phyloP scores from a whole-genome alignment of 2,888 invertebrate genomes.

The Lithodes maja region DNA sequence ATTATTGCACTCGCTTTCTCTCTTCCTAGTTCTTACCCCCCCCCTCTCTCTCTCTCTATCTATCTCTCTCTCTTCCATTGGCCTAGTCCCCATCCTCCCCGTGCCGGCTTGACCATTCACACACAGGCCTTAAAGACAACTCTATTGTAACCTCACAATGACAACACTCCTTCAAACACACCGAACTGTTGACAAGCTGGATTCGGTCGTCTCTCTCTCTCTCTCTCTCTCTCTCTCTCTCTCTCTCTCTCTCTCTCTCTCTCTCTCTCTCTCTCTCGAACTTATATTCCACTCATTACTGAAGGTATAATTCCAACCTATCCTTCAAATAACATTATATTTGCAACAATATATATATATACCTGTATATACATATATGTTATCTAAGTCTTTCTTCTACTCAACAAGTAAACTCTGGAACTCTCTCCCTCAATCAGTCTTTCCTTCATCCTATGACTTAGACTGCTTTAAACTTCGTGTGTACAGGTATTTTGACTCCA shows the following conservation, averaged over 20 bases:
- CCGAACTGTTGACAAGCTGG: conserved; percentile 56
- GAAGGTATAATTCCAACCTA: no score
- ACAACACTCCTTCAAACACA: conserved; percentile 61
- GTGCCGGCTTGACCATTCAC: conserved; percentile 52
- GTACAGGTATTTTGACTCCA: no score
- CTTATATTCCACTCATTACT: not conserved
- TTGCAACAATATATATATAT: no score
- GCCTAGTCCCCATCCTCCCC: not conserved
- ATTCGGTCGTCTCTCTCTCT: not conserved
- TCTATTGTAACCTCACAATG: conserved; percentile 47
- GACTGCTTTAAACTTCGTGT: no score
- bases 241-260: not conserved
- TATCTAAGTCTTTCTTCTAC: no score
- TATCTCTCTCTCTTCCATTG: not conserved
- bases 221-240: not conserved
- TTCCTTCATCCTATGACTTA: no score
- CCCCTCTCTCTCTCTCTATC: not conserved
- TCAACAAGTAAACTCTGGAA: no score
- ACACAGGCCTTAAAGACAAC: conserved; percentile 48
- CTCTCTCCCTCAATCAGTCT: no score
- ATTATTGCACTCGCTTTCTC: not conserved
- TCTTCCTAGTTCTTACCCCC: not conserved
- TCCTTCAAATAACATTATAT: no score
- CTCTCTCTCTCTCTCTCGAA: not conserved
- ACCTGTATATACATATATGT: no score